Base-by-base conservation (phyloP, 2,888 invertebrate species). In the Anoncus sp. region DNA sequence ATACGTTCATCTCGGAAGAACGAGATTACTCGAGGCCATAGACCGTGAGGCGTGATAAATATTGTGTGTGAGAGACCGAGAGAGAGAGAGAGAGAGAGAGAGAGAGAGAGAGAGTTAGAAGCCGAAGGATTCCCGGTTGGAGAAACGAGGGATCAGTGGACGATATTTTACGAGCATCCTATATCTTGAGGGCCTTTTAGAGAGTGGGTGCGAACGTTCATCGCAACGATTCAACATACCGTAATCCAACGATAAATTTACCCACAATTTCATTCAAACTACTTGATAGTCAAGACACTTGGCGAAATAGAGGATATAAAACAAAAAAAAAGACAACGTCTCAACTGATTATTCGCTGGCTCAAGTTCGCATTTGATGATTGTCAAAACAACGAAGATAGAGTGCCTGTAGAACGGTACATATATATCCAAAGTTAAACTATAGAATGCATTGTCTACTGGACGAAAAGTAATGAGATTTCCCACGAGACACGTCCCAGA, bases 121-220 rank as follows among this genome's bases (percentile, higher is more conserved):
- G 40, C 7, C 5, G n/a, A 12, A 31, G 22, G 14, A 18, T 22
- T 18, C 2, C 3, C 5, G 9, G 12, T 16, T 22, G 22, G 14
- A 16, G 16, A 4, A 16, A 1, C 1, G 16, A 5, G 7, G 14
- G 40, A 59, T 59, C 20, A 20, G 71, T 18, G 24, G 24, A 18
- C 38, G 65, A 66, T 72, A 72, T 72, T 60, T 76, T 45, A 59
- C 22, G 38, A 59, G 53, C 57, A 40, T 22, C 31, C n/a, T n/a
- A n/a, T 59, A 22, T 59, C 57, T 40, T 59, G 4, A 7, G 40
- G 40, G 14, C n/a, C n/a, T 20, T 38, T n/a, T n/a, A n/a, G n/a
- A 3, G 40, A 59, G 40, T 16, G 24, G 40, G 38, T 35, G 31
- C 22, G 16, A 20, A 31, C 59, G 45, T 20, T 47, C n/a, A 20